These are phyloP conservation scores for Drosophila aff. DNA, from an alignment of 1,140 invertebrate species.

Conservation along the genomic window DNA sequence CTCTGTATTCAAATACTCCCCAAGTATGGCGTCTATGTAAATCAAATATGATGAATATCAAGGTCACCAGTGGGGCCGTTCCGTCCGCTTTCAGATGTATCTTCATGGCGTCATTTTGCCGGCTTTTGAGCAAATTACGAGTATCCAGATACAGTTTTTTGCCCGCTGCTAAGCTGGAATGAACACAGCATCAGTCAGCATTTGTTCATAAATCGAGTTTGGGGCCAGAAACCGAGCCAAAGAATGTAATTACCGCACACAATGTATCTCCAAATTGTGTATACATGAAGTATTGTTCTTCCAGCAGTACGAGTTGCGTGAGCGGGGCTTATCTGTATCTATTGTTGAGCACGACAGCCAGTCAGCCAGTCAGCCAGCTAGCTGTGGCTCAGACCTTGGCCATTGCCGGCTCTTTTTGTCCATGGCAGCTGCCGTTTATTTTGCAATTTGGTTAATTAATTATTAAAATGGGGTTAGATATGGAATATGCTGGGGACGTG, in stretches of 20 bases:
- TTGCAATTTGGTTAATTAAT: constrained; percentile 61
- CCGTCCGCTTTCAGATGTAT: constrained; percentile 50
- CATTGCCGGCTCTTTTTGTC: constrained; percentile 26
- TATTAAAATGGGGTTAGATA: constrained; percentile 44
- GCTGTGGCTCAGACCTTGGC: constrained; percentile 22
- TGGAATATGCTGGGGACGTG: constrained; percentile 13
- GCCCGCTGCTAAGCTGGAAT: constrained; percentile 20
- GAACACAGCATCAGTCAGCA: constrained; percentile 64
- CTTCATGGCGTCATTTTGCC: constrained; percentile 41
- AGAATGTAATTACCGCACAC: constrained; percentile 35
- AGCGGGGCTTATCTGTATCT: constrained; percentile 39
- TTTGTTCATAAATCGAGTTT: constrained; percentile 56
- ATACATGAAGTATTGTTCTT: constrained; percentile 27
- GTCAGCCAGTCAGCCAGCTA: no score
- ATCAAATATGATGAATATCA: constrained; percentile 24
- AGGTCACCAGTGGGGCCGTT: constrained; percentile 27
- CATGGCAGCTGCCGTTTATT: constrained; percentile 49
- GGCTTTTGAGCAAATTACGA: background rate
- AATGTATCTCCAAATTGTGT: constrained; percentile 46
- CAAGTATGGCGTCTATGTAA: background rate
- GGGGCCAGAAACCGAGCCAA: constrained; percentile 31
- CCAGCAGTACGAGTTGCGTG: constrained; percentile 31
- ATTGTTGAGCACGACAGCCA: constrained; percentile 28
- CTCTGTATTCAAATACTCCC: constrained; percentile 1
- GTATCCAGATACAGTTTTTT: constrained; percentile 11